A percentile compares a stretch with the other conserved stretches of the same genome.
Evolutionary conservation across 2,797 vertebrate species (phyloP).

Genomic region (Microhierax caerulescens): DNA sequence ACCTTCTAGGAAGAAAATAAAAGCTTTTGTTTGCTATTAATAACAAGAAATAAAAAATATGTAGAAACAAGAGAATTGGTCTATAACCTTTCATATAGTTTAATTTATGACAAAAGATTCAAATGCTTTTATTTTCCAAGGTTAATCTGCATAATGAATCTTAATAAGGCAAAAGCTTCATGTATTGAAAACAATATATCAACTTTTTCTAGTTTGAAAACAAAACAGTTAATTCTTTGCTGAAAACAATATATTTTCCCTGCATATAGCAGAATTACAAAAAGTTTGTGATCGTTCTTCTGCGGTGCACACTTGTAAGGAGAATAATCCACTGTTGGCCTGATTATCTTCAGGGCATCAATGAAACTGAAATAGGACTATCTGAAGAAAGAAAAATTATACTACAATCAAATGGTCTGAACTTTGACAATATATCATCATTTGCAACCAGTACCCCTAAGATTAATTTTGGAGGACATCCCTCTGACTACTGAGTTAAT

Average conservation of each 20-base stretch:
- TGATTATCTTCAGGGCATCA: not conserved
- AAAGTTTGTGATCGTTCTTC: not conserved
- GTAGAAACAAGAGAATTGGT: not conserved
- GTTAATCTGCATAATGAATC: not conserved
- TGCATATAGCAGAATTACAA: not conserved
- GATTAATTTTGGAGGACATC: slow-evolving; percentile 30
- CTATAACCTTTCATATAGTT: not conserved
- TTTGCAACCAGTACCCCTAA: not conserved
- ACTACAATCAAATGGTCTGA: not conserved
- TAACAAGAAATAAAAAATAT: not conserved
- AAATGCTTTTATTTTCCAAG: not conserved
- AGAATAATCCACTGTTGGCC: not conserved
- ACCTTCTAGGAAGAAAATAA: not conserved
- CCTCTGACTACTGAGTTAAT: slow-evolving; percentile 29
- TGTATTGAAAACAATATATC: not conserved
- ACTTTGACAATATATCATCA: not conserved
- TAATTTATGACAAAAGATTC: not conserved
- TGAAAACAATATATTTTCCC: not conserved
- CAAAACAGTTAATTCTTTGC: not conserved
- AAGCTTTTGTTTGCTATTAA: not conserved
- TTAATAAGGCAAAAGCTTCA: not conserved
- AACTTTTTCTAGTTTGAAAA: not conserved
- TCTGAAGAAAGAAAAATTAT: slow-evolving; percentile 1
- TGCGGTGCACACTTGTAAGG: not conserved
- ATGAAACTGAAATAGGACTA: not conserved